These are phyloP conservation scores for Azorinus chamasolen DNA, from an alignment of 2,888 invertebrate species.

Conservation along the genomic window DNA sequence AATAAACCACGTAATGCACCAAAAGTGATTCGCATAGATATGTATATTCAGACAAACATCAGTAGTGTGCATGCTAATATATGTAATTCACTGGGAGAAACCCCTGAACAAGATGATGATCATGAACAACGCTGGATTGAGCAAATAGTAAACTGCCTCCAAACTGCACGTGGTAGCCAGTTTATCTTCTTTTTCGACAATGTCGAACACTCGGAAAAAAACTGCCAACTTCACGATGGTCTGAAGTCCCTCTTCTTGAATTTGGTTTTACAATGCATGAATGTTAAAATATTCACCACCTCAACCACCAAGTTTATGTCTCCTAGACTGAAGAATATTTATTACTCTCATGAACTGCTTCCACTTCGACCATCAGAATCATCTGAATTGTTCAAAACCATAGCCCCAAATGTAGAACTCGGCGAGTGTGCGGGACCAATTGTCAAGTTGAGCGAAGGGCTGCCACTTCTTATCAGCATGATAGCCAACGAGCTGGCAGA, in stretches of 20 bases:
- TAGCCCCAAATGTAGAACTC: conserved; percentile 53
- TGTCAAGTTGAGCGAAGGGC: conserved; percentile 58
- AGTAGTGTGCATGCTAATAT: conserved; percentile 23
- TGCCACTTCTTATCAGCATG: conserved; percentile 66
- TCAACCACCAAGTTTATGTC: conserved; percentile 59
- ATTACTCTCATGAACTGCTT: conserved; percentile 38
- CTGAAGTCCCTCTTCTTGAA: conserved; percentile 32
- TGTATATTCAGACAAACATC: conserved; percentile 21
- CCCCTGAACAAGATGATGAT: conserved; percentile 13
- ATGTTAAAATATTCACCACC: conserved; percentile 62
- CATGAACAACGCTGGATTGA: conserved; percentile 16
- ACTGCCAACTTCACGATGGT: conserved; percentile 22
- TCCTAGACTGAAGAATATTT: conserved; percentile 17
- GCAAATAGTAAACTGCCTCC: no score
- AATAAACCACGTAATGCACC: no score
- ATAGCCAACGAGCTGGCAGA: conserved; percentile 61
- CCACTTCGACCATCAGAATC: conserved; percentile 53
- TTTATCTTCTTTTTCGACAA: conserved; percentile 67
- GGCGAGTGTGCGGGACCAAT: conserved; percentile 57
- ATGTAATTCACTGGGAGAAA: conserved; percentile 35
- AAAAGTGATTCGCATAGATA: conserved; percentile 23
- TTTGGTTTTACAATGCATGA: conserved; percentile 34
- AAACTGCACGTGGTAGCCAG: background rate
- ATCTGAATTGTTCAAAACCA: conserved; percentile 39
- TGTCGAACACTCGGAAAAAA: conserved; percentile 65